These are phyloP conservation scores for Hermatobates lingyangjiaoensis DNA, from an alignment of 1,140 invertebrate genomes.

Conservation along the genomic window DNA sequence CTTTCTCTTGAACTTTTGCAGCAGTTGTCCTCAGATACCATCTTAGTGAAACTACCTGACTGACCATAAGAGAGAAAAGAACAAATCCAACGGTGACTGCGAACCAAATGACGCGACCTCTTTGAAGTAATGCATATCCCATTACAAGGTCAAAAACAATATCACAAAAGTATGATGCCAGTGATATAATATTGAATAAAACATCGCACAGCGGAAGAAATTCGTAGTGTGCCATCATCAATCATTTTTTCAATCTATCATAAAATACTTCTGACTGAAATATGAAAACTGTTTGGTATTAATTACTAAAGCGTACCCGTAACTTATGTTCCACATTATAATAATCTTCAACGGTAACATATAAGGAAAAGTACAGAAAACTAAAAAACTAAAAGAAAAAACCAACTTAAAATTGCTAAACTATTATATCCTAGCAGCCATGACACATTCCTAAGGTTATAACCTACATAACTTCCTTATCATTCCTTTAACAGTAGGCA, in stretches of 20 bases:
- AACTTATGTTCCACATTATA: background rate
- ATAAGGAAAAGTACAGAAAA: background rate
- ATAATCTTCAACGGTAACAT: background rate
- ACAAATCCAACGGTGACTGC: conserved; percentile 44
- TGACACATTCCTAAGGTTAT: background rate
- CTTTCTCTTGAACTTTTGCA: conserved; percentile 7
- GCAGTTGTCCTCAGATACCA: conserved; percentile 24
- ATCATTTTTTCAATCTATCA: background rate
- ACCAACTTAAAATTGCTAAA: background rate
- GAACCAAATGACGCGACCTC: conserved; percentile 34
- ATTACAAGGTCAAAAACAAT: conserved; percentile 73
- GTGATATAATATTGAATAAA: conserved; percentile 74
- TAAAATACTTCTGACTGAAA: background rate
- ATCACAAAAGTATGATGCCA: conserved; percentile 81
- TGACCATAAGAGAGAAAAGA: conserved; percentile 45
- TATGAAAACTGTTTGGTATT: background rate
- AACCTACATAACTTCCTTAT: too few species aligned
- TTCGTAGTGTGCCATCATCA: conserved; percentile 24
- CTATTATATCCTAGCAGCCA: background rate
- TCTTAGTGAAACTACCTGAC: conserved; percentile 32
- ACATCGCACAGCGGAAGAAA: conserved; percentile 75
- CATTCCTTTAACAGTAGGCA: too few species aligned
- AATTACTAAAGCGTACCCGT: background rate
- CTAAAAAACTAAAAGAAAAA: background rate
- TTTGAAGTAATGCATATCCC: conserved; percentile 56